Evolutionary conservation across 2,113 vertebrate genomes (phyloP), one percentile per base, ranked within the genome.

Genomic region (Aepyceros melampus): DNA sequence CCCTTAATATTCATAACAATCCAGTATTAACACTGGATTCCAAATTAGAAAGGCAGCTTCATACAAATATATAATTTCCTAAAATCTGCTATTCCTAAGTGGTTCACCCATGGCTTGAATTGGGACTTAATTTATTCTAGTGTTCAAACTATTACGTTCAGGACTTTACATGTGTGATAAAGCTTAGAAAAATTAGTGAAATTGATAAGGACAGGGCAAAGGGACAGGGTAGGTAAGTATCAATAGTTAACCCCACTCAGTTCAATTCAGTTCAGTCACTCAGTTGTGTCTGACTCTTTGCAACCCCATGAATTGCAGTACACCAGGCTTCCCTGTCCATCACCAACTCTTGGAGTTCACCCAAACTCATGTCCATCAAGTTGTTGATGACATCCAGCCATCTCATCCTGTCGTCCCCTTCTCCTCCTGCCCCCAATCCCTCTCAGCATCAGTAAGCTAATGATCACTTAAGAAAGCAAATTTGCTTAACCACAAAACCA

Each of bases 111-210:
- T 40, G 60, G 2, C 25, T 67, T 47, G 40, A 56, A 67, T 16
- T 71, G 40, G 53, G 21, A 89, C 17, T 36, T 88, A 64, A 64
- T 19, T 78, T 56, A 82, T 67, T 53, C 7, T 25, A 62, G 21
- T 19, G 10, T 17, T 12, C 45, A 27, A n/a, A 13, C 8, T 55
- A 27, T 71, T 60, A 89, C n/a, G 15, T 53, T 79, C n/a, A 86
- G 19, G 9, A 74, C 6, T 89, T 89, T 5, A 86, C 36, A 62
- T 96, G 89, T 96, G 87, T 78, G n/a, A 5, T 27, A 98, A 60
- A 21, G 5, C 43, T 93, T 5, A 94, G 15, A 31, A 92, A 97
- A 95, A 47, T 79, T 15, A 29, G n/a, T 43, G 36, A 64, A 76
- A 76, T 43, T 31, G 76, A 29, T 31, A 78, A 29, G 43, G 76